Percentiles rank a stretch among this genome's conserved stretches.
These are phyloP conservation scores for Tortricodes alternella DNA, from an alignment of 2,888 invertebrate species.

Conservation along the genomic window DNA sequence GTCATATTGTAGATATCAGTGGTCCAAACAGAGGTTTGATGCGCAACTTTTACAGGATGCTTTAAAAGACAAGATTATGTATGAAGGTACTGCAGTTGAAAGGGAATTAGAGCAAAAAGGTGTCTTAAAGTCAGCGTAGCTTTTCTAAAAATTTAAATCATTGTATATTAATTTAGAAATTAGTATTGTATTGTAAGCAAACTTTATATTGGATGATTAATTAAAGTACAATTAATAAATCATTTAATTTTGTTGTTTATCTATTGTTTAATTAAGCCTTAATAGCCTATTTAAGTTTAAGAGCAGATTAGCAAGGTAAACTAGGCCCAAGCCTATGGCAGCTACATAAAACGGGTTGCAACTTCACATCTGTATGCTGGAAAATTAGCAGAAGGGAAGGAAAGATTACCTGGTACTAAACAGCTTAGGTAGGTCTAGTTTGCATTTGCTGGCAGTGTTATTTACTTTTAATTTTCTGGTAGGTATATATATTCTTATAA, in stretches of 20 bases:
- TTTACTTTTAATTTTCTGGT: too few species aligned
- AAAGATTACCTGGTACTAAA: too few species aligned
- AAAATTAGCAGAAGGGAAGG: too few species aligned
- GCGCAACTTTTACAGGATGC: constrained; percentile 84
- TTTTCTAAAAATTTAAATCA: background rate
- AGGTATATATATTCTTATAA: too few species aligned
- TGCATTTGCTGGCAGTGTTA: too few species aligned
- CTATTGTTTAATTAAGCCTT: background rate
- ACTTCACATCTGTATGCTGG: too few species aligned
- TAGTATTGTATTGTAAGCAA: constrained; percentile 18
- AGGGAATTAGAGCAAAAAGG: constrained; percentile 70
- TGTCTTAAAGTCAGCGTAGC: constrained; percentile 63
- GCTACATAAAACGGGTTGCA: too few species aligned
- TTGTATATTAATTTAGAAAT: constrained; percentile 13
- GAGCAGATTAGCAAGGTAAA: too few species aligned
- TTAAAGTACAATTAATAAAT: background rate
- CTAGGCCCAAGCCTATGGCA: too few species aligned
- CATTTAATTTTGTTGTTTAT: background rate
- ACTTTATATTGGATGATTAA: background rate
- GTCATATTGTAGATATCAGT: constrained; percentile 87
- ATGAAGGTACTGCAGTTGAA: constrained; percentile 85
- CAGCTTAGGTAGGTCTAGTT: too few species aligned
- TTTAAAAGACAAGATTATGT: constrained; percentile 82
- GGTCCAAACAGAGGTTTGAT: constrained; percentile 86
- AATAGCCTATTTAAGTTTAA: too few species aligned